phyloP scores from a whole-genome alignment of 2,888 invertebrate genomes.

The Ennomos quercinarius region DNA sequence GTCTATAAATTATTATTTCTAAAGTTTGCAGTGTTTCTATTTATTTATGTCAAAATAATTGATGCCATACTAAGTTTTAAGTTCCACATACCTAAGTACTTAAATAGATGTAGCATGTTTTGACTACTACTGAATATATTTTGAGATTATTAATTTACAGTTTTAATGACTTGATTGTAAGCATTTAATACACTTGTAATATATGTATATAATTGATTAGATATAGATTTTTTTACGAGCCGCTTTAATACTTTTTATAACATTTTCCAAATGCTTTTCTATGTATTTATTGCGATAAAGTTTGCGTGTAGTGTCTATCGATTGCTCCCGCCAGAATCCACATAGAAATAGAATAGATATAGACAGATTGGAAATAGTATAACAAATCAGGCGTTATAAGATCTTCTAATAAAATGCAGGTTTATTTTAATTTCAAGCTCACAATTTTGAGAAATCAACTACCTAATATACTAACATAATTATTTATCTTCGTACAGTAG shows the following conservation, averaged over 20 bases:
- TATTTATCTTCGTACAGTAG: too few relatives aligned
- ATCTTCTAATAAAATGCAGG: too few relatives aligned
- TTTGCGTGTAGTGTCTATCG: too few relatives aligned
- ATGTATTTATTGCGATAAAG: not conserved
- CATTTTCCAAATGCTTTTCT: conserved; percentile 24
- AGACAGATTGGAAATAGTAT: too few relatives aligned
- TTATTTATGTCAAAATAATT: conserved; percentile 22
- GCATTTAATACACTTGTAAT: conserved; percentile 57
- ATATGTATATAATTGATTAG: conserved; percentile 76
- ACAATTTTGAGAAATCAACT: too few relatives aligned
- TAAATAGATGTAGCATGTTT: conserved; percentile 23
- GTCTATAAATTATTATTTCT: not conserved
- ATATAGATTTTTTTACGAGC: conserved; percentile 70
- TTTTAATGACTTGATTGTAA: conserved; percentile 19
- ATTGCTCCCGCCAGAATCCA: too few relatives aligned
- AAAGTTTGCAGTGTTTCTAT: not conserved
- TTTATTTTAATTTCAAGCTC: too few relatives aligned
- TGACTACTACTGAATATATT: conserved; percentile 16
- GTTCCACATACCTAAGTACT: conserved; percentile 26
- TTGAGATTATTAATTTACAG: conserved; percentile 34
- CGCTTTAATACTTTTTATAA: conserved; percentile 51
- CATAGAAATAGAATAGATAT: too few relatives aligned
- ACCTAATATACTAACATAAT: too few relatives aligned
- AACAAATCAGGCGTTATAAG: too few relatives aligned
- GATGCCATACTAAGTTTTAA: conserved; percentile 33